Conservation (phyloP, 2,797 vertebrate species). For the Epinephelus malabaricus region DNA sequence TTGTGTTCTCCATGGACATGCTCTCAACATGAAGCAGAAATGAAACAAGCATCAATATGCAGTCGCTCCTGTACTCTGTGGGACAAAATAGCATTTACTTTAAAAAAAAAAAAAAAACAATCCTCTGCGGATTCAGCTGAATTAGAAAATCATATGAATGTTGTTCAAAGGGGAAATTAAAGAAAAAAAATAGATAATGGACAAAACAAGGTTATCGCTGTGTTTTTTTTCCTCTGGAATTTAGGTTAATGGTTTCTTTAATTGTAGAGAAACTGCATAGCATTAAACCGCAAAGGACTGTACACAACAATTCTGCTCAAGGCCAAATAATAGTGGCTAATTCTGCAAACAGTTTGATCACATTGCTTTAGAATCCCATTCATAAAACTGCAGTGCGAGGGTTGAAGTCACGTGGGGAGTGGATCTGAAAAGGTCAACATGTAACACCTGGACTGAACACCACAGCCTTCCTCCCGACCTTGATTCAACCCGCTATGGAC, state of each 20-base stretch:
- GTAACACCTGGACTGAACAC: neutral
- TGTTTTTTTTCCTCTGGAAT: neutral
- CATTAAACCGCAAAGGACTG: neutral
- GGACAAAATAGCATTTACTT: constrained; percentile 43
- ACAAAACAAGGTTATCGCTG: neutral
- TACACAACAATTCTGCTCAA: neutral
- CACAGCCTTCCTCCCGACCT: neutral
- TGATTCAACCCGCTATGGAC: neutral
- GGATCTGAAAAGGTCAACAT: neutral
- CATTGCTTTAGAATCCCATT: neutral
- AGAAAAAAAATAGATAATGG: constrained; percentile 13
- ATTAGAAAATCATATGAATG: constrained; percentile 38
- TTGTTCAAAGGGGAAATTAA: constrained; percentile 20
- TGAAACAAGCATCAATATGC: constrained; percentile 57
- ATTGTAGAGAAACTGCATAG: neutral
- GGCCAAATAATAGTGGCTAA: neutral
- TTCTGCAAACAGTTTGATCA: neutral
- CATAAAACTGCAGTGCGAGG: neutral
- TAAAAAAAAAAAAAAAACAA: constrained; percentile 21
- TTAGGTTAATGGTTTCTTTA: neutral
- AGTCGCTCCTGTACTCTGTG: constrained; percentile 34
- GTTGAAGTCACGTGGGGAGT: neutral
- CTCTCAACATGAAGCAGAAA: constrained; percentile 58
- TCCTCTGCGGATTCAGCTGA: constrained; percentile 21
- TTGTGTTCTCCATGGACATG: constrained; percentile 64